phyloP scores from a whole-genome alignment of 1,140 invertebrate genomes.

The Drosophila ficusphila region DNA sequence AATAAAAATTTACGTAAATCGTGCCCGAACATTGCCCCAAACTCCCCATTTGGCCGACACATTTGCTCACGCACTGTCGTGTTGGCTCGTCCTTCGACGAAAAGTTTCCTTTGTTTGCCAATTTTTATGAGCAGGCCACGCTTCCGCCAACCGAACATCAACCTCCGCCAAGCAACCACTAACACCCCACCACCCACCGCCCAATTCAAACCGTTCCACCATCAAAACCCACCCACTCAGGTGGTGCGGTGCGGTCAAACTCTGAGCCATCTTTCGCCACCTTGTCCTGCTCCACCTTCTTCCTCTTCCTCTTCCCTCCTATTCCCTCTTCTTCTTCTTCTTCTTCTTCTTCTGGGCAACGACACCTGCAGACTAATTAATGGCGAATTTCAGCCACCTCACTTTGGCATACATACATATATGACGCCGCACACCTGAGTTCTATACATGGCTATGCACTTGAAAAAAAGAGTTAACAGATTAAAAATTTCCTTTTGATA shows the following conservation, averaged over 20 bases:
- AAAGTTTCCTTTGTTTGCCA: constrained; percentile 77
- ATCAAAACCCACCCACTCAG: not conserved
- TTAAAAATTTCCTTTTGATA: too few relatives aligned
- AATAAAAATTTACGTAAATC: constrained; percentile 76
- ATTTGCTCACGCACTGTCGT: constrained; percentile 63
- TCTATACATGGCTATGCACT: not conserved
- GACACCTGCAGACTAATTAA: constrained; percentile 76
- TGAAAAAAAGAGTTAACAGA: too few relatives aligned
- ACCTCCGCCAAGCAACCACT: not conserved
- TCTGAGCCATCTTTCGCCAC: constrained; percentile 32
- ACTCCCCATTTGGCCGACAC: constrained; percentile 6
- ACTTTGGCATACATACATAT: constrained; percentile 3
- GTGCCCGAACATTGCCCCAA: constrained; percentile 39
- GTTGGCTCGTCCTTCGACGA: constrained; percentile 55
- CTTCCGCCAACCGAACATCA: constrained; percentile 13
- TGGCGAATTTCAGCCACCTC: constrained; percentile 60
- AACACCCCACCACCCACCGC: not conserved
- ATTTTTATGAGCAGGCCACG: constrained; percentile 68
- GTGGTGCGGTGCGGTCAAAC: constrained; percentile 31
- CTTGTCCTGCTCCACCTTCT: constrained; percentile 2
- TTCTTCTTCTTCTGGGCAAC: constrained; percentile 18
- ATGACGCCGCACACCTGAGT: constrained; percentile 14
- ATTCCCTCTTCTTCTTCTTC: constrained; percentile 2
- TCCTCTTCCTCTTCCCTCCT: not conserved
- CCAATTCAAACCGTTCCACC: not conserved